Base-by-base conservation (phyloP, 2,113 vertebrate species). In the Colossoma macropomum region DNA sequence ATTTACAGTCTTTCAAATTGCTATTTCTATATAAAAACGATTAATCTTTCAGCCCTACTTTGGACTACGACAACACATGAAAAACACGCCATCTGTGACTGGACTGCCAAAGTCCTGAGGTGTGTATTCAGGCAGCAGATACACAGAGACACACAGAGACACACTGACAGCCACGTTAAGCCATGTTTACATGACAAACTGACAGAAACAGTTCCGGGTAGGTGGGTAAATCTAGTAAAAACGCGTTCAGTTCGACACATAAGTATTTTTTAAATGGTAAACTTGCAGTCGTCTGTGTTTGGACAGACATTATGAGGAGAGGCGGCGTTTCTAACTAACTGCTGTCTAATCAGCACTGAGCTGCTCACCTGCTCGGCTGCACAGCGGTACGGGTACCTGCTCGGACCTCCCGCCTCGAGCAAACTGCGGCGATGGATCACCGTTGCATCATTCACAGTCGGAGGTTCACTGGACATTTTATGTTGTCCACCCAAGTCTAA, bases 401-500 rank as follows among this genome's bases (percentile, higher is more conserved):
- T 86, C 54, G 56, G 84, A 72, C 16, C 77, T 0, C 74, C 79
- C 4, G 73, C 45, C 38, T 87, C 89, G 8, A 80, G 83, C 6
- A 75, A 72, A 1, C 82, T 89, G 23, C 88, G 87, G 45, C 80
- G 85, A 15, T 82, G 82, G 10, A 48, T 82, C 10, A n/a, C 34
- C 38, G 63, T 27, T 23, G 76, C 41, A 28, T 66, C 87, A 13
- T 65, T 84, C 4, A 60, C 72, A 12, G 69, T 80, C 15, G 70
- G 84, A 27, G 76, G 45, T 7, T 32, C 75, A 25, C 88, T 52
- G 0, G 92, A 91, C 93, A 94, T 93, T 25, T 87, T 17, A n/a
- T 2, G n/a, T 27, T 70, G 23, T 38, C 9, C 19, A 23, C 21
- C 1, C 0, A 52, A 68, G 4, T 1, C 10, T 10, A 2, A 13